phyloP scores from a whole-genome alignment of 1,140 invertebrate genomes.

The Cherax quadricarinatus region DNA sequence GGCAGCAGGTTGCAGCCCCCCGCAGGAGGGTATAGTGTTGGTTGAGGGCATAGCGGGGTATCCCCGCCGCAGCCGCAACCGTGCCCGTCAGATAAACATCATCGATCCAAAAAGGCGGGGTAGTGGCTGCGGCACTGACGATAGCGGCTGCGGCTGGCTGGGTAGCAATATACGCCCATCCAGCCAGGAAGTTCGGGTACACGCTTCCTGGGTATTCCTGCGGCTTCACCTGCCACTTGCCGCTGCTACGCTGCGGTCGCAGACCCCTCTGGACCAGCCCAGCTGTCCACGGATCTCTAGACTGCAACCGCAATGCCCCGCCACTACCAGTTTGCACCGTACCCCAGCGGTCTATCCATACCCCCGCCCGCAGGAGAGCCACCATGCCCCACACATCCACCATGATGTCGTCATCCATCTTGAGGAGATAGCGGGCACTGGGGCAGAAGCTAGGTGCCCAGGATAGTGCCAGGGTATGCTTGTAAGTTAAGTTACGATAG shows the following conservation, averaged over 20 bases:
- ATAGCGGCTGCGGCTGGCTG: slow-evolving; percentile 78
- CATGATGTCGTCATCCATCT: slow-evolving; percentile 92
- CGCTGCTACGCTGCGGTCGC: slow-evolving; percentile 5
- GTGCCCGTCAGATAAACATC: slow-evolving; percentile 88
- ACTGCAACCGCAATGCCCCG: neutral
- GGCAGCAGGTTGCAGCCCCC: slow-evolving; percentile 28
- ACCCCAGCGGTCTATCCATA: neutral
- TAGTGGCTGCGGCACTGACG: slow-evolving; percentile 76
- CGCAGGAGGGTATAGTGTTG: slow-evolving; percentile 32
- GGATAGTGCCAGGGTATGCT: slow-evolving; percentile 90
- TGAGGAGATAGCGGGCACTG: slow-evolving; percentile 83
- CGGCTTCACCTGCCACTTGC: slow-evolving; percentile 73
- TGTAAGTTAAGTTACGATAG: slow-evolving; percentile 92
- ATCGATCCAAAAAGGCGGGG: slow-evolving; percentile 90
- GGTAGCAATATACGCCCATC: slow-evolving; percentile 89
- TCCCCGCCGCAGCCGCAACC: slow-evolving; percentile 77
- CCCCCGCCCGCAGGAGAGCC: slow-evolving; percentile 24
- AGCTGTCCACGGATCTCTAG: slow-evolving; percentile 12
- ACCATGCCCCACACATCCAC: slow-evolving; percentile 81
- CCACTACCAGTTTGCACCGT: neutral
- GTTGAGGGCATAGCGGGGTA: slow-evolving; percentile 53
- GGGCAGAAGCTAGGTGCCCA: slow-evolving; percentile 84
- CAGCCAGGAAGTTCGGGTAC: slow-evolving; percentile 88
- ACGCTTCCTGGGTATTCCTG: slow-evolving; percentile 81
- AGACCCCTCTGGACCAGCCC: slow-evolving; percentile 50